These are phyloP conservation scores for Hemicentrotus pulcherrimus DNA, from an alignment of 35 echinoderm and acorn worm genomes.

Conservation along the genomic window DNA sequence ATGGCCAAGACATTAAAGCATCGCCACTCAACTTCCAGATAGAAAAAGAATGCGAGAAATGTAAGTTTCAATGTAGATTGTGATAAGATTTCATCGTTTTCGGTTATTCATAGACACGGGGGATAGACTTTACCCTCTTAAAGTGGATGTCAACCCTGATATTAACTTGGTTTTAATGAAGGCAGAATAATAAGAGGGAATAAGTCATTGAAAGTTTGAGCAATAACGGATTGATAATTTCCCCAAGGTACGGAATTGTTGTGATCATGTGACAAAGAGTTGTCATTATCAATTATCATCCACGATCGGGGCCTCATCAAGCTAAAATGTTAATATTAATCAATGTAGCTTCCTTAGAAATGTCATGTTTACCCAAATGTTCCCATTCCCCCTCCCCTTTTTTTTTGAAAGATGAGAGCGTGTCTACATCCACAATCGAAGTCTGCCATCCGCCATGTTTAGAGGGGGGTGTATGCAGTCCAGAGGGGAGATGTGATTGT, in stretches of 20 bases:
- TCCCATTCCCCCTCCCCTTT: background rate
- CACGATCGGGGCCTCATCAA: background rate
- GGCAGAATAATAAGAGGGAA: background rate
- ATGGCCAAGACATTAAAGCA: conserved; percentile 47
- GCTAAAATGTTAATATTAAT: background rate
- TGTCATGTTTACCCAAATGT: background rate
- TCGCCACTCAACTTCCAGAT: conserved; percentile 36
- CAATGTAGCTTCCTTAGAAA: background rate
- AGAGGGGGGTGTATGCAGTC: conserved; percentile 46
- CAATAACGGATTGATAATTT: background rate
- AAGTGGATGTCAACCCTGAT: background rate
- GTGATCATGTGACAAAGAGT: background rate
- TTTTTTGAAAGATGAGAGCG: background rate
- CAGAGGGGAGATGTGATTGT: conserved; percentile 51
- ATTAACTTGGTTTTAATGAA: background rate
- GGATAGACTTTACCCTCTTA: background rate
- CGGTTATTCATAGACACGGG: background rate
- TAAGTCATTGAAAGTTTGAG: no score
- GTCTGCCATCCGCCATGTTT: conserved; percentile 39
- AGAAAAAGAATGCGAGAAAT: conserved; percentile 36
- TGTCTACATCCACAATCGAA: background rate
- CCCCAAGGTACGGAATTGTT: background rate
- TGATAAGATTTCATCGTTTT: no score
- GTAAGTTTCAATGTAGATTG: background rate
- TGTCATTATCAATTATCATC: background rate